A percentile compares a stretch with the other conserved stretches of the same genome.
Evolutionary conservation across 2,888 invertebrate genomes (phyloP).

Genomic region (Drosophila rubida): DNA sequence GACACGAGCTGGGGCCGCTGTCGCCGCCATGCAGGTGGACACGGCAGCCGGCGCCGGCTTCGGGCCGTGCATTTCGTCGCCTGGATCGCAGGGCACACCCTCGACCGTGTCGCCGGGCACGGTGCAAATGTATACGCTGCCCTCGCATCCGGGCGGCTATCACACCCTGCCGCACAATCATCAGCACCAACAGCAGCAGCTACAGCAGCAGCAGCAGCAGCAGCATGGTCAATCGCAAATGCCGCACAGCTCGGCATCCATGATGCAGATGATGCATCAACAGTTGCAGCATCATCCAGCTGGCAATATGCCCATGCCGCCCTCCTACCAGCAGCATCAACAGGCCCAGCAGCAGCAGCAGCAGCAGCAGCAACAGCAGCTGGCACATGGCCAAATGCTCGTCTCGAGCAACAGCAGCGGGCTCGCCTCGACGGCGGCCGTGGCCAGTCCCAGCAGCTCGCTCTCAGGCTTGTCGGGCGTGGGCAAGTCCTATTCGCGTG

Average conservation of each 20-base stretch:
- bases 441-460: conserved; percentile 83
- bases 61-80: conserved; percentile 85
- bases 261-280: conserved; percentile 82
- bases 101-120: conserved; percentile 84
- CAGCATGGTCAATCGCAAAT: conserved; percentile 52
- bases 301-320: conserved; percentile 81
- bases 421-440: conserved; percentile 77
- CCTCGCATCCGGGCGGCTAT: conserved; percentile 84
- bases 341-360: conserved; percentile 77
- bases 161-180: conserved; percentile 84
- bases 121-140: conserved; percentile 84
- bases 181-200: conserved; percentile 75
- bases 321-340: conserved; percentile 82
- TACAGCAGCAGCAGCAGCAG: conserved; percentile 52
- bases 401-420: conserved; percentile 83
- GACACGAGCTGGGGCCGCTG: conserved; percentile 75
- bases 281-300: conserved; percentile 68
- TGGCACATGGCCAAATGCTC: conserved; percentile 79
- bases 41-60: conserved; percentile 77
- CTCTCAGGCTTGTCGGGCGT: conserved; percentile 83
- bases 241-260: conserved; percentile 78
- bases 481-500: conserved; percentile 86
- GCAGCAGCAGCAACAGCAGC: conserved; percentile 67
- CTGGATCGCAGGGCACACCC: conserved; percentile 83
- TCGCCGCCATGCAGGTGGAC: conserved; percentile 69